phyloP scores from a whole-genome alignment of 1,140 invertebrate species.

The Pseudomyrmex pallidus region DNA sequence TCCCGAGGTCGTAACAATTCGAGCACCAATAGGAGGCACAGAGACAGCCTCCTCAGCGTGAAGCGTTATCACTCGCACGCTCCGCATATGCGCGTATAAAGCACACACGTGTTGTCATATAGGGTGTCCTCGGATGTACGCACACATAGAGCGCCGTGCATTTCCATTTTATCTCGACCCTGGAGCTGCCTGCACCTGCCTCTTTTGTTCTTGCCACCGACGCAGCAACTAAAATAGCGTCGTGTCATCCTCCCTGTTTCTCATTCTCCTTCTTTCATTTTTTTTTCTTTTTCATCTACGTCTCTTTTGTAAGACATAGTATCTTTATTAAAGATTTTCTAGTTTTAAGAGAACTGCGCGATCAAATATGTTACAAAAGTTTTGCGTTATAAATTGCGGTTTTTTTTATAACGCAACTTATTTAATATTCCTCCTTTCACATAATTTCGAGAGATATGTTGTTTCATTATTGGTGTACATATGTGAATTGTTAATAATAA shows the following conservation, averaged over 20 bases:
- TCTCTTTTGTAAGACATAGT: slow-evolving; percentile 1
- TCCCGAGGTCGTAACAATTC: slow-evolving; percentile 50
- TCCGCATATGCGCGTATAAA: slow-evolving; percentile 37
- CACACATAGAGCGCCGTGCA: slow-evolving; percentile 50
- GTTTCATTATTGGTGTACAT: background rate
- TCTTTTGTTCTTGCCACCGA: slow-evolving; percentile 78
- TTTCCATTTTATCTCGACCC: slow-evolving; percentile 76
- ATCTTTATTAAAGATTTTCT: slow-evolving; percentile 5
- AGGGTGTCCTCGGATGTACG: slow-evolving; percentile 32
- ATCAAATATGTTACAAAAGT: no score
- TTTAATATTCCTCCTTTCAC: background rate
- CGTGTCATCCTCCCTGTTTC: background rate
- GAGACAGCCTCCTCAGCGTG: background rate
- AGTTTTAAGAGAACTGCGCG: background rate
- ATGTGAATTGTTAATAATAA: background rate
- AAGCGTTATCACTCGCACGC: slow-evolving; percentile 43
- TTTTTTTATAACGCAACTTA: background rate
- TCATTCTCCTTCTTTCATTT: no score
- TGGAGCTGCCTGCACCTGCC: slow-evolving; percentile 37
- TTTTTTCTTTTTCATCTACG: no score
- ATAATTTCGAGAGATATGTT: background rate
- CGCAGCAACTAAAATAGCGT: slow-evolving; percentile 45
- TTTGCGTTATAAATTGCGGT: no score
- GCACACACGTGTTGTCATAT: slow-evolving; percentile 6
- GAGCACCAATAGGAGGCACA: slow-evolving; percentile 44